Evolutionary conservation across 2,888 invertebrate genomes (phyloP), one percentile per base, ranked within the genome.

Genomic region (Agrypnus murinus): DNA sequence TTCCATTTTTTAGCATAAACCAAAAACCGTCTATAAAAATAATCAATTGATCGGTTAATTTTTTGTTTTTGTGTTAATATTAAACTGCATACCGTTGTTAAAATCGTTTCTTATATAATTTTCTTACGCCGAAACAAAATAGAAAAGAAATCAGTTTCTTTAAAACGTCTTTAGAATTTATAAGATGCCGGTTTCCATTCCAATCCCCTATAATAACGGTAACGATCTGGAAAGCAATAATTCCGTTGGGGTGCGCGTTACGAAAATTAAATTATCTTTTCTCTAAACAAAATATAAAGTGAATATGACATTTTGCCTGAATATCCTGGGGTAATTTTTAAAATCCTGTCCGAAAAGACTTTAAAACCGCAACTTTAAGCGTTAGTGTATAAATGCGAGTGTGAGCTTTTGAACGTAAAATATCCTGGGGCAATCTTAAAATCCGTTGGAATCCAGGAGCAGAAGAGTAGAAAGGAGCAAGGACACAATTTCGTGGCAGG

Each of bases 401-500:
- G 67, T 45, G 43, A 60, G 53, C 60, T 67, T 63, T 64, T 59
- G 55, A 59, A 60, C 59, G 50, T 14, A 60, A 25, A 60, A 69
- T 58, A 55, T 63, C 67, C 53, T 25, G 50, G 40, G 40, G 67
- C 67, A 62, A 60, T 57, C 65, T 65, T 69, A 65, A 63, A 71
- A 66, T 62, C 50, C 65, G 55, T 17, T 19, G 50, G 48, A 62
- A 63, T 66, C 66, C 63, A 50, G 48, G 53, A 65, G 65, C 55
- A 36, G n/a, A 40, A 7, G 40, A 40, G 10, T 12, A 10, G 40
- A 40, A 40, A 25, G 25, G 25, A 25, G 25, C 60, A 63, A 65
- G 62, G 71, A 63, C 57, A 63, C 71, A 71, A 71, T 71, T 66
- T 65, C 71, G 75, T 70, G 78, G 74, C 78, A 82, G 82, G 82